Evolutionary conservation across 2,888 invertebrate genomes (phyloP), one percentile per base, ranked within the genome.

Genomic region (Teleogryllus oceanicus): DNA sequence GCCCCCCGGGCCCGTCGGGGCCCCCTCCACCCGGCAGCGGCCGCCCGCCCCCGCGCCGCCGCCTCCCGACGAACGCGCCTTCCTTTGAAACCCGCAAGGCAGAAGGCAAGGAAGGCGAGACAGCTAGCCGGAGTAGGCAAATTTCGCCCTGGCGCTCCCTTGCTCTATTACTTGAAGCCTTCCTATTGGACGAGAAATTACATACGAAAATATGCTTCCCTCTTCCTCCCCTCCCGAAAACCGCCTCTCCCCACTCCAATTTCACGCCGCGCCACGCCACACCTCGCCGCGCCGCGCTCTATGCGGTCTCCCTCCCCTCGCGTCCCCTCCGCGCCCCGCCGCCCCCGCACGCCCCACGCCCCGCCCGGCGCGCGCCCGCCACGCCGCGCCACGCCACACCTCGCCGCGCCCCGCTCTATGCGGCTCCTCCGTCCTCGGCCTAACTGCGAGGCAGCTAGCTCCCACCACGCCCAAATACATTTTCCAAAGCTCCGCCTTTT

Each of bases 131-230:
- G 78, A 78, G 51, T 24, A 75, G 74, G 74, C 74, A 74, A 78
- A 78, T 78, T 78, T 78, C 50, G 75, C 76, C 37, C 79, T 76
- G 16, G 49, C 21, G 75, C 79, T 75, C 75, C 77, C 50, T 37
- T 49, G 77, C 49, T 51, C 80, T 76, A 76, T 76, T 80, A 80
- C 80, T 76, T 76, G 80, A 80, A 78, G 80, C 80, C 50, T 75
- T 18, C 76, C 78, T 50, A 80, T 78, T 80, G 78, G 80, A 80
- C 80, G 80, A 80, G 80, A 78, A 80, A 78, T 78, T 80, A 75
- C 78, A 80, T 80, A 78, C 78, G 78, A 78, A 80, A 80, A 80
- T 78, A 75, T 78, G 78, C 78, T 77, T 78, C 51, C 20, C 75
- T 75, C 13, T 75, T 24, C 21, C 21, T 62, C 75, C 37, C 21